Evolutionary conservation across 2,888 invertebrate species (phyloP).

Genomic region (Noctua janthina): DNA sequence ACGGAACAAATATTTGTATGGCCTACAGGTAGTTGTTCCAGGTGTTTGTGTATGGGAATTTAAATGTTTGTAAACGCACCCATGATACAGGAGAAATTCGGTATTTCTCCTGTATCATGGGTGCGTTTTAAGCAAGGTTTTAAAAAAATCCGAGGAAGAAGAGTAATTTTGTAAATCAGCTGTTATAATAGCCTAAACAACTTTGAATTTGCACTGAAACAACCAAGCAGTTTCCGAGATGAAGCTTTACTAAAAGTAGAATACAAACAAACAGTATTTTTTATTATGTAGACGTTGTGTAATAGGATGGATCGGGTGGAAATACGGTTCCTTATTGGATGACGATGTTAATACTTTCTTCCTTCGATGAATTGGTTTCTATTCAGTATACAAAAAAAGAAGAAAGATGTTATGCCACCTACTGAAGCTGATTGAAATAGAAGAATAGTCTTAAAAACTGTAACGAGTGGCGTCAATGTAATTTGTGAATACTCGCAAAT

Average conservation of each 20-base stretch:
- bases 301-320: background rate
- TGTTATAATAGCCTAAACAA: conserved; percentile 24
- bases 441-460: background rate
- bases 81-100: no score
- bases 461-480: background rate
- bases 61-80: no score
- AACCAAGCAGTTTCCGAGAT: conserved; percentile 7
- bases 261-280: conserved; percentile 35
- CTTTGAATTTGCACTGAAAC: conserved; percentile 7
- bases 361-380: background rate
- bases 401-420: background rate
- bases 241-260: conserved; percentile 28
- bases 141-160: background rate
- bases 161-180: background rate
- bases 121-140: no score
- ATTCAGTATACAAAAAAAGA: background rate
- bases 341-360: background rate
- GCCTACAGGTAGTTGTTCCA: no score
- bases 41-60: no score
- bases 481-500: background rate
- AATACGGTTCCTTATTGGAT: background rate
- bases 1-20: no score
- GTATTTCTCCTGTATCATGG: no score
- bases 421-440: background rate
- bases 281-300: conserved; percentile 21